Conservation (phyloP, 2,888 invertebrate species). For the Epinotia demarniana region DNA sequence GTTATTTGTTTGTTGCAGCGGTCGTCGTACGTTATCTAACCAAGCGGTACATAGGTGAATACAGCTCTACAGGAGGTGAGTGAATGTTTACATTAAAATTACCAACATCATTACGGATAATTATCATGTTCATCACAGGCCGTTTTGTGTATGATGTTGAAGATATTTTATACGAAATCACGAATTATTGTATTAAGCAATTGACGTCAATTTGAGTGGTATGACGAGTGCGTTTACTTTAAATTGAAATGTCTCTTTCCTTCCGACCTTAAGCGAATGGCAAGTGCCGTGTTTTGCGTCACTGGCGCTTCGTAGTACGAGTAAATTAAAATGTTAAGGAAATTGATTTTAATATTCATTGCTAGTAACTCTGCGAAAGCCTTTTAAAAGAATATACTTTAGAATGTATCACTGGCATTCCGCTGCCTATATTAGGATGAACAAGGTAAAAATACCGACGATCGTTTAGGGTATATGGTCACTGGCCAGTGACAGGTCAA, state of each 20-base stretch:
- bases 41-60: conserved; percentile 92
- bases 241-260: conserved; percentile 58
- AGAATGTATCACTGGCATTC: conserved; percentile 34
- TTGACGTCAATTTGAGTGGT: conserved; percentile 51
- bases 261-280: conserved; percentile 65
- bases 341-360: conserved; percentile 46
- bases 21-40: conserved; percentile 92
- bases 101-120: conserved; percentile 30
- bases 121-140: conserved; percentile 14
- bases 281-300: conserved; percentile 57
- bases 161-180: not conserved
- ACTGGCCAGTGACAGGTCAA: not conserved
- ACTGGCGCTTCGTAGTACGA: conserved; percentile 47
- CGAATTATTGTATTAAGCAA: conserved; percentile 34
- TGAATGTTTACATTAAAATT: conserved; percentile 51
- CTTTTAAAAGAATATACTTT: conserved; percentile 31
- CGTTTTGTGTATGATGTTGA: conserved; percentile 4
- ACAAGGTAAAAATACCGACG: conserved; percentile 21
- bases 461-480: conserved; percentile 19
- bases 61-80: conserved; percentile 92
- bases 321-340: conserved; percentile 58
- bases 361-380: conserved; percentile 34
- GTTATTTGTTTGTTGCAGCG: conserved; percentile 86
- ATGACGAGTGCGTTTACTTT: conserved; percentile 46
- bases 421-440: conserved; percentile 35